Base-by-base conservation (phyloP, 2,113 vertebrate species). In the Megaptera novaeangliae region DNA sequence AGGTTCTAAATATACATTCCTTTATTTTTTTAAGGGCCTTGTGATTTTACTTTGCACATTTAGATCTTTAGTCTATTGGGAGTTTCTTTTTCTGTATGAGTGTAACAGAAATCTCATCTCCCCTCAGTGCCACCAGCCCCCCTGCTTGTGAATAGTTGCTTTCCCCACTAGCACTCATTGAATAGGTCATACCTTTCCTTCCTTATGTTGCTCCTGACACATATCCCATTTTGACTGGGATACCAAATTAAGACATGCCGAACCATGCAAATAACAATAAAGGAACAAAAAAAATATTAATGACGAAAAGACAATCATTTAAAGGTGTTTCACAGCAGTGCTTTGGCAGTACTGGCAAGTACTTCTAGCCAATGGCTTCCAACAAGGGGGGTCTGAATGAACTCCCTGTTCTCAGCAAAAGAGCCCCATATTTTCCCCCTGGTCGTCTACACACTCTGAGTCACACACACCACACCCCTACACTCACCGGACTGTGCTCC, bases 211-310 rank as follows among this genome's bases (percentile, higher is more conserved):
- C 13, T 49, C 39, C 15, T 87, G 31, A 68, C 7, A 36, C 34
- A 61, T 5, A 18, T 15, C 18, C 0, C 14, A 10, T 14, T 71
- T 21, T 84, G 44, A 8, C 6, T 27, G 5, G 15, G 20, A 41
- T 39, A 39, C 39, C 39, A 39, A 39, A 39, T 39, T 39, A 39
- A 39, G 39, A 39, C 39, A 98, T 75, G 49, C 61, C 80, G n/a
- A 97, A 91, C 61, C 96, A 98, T 91, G 96, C 98, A 97, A 95
- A 44, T 12, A 34, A 81, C 7, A 66, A 68, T 8, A 94, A 84
- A 94, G 25, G 11, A 77, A 94, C 11, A 63, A n/a, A 72, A 71
- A 91, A 95, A 88, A 61, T 18, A 78, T 49, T 57, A 66, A 82
- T 21, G 95, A 94, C 85, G 89, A 31, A 95, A 84, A 92, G 72